Base-by-base conservation (phyloP, 2,888 invertebrate species). In the Chloroclystis v-ata region DNA sequence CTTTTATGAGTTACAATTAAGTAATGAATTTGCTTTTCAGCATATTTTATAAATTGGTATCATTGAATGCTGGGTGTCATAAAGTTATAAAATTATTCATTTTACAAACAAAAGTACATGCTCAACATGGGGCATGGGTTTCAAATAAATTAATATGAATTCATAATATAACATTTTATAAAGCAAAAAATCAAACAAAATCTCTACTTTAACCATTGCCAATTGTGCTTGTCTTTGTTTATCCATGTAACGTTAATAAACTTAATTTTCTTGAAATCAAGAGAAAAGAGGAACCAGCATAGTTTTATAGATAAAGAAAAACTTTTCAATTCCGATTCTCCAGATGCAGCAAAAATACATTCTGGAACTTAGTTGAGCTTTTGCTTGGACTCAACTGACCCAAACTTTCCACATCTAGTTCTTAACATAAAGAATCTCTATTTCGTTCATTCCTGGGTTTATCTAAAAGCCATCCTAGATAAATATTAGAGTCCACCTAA, bases 311-410 rank as follows among this genome's bases (percentile, higher is more conserved):
- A 75, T 74, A 46, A 79, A 80, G 74, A 74, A 71, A 76, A 78
- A 78, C 63, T 80, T 80, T 76, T 65, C 63, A 65, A 74, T 75
- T 77, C 73, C 67, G 68, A 77, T 80, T 79, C 75, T 71, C 73
- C 74, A 76, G 71, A 78, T 75, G 71, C 65, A 69, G 61, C 68
- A 72, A 75, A 74, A 73, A 69, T 63, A 68, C 61, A 61, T 64
- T 67, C 50, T 47, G 42, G 62, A 73, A 73, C 68, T 75, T 72
- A 69, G 67, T 67, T 66, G 63, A 66, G 61, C 63, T 43, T 52
- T 62, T 45, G 59, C 65, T 56, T 57, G 63, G 59, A 65, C 57
- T 57, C 50, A 54, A 59, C 60, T 57, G 56, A 57, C 61, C 57
- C 43, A 24, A 44, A 59, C 50, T 63, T 56, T 55, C 54, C 29